Base-by-base conservation (phyloP, 2,797 vertebrate species). In the Sus cebifrons region DNA sequence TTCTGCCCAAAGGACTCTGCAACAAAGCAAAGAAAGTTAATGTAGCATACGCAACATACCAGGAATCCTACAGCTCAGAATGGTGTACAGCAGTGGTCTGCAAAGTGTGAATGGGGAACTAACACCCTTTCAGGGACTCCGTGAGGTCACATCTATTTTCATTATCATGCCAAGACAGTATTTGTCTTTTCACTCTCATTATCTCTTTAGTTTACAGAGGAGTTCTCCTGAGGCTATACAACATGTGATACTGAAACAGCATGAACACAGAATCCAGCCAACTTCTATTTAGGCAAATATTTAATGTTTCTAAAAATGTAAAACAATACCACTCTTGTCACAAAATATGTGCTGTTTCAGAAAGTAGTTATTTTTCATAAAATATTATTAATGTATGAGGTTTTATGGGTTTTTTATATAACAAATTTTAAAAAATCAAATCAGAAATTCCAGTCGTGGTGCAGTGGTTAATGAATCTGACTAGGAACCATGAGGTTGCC, bases 1-100 rank as follows among this genome's bases (percentile, higher is more conserved):
- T 99, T 99, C 99, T 99, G 99, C 98, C 99, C 99, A 97, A 99
- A 99, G 27, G 99, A 99, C 92, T 99, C 99, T 99, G 98, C 40
- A 98, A 98, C 84, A 92, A 89, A 98, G 97, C 2, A 98, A 85
- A 98, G 56, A 86, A 40, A 93, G 60, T 56, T 95, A 64, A 89
- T 87, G 70, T 67, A 71, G 81, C 49, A 71, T 11, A 25, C 16
- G 27, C 5, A 32, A 81, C 49, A 67, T 0, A 21, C 4, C 58
- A 78, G 12, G 58, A n/a, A 11, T 20, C 52, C 15, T 3, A 65
- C n/a, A 75, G 36, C 62, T 58, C 44, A 67, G 6, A 64, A 32
- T 3, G 16, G 29, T 4, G 27, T 1, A 68, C 0, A 73, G 27
- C 77, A 23, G 29, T 5, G 27, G 3, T 5, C 60, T 23, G n/a